Conservation (phyloP, 2,113 vertebrate species). For the Oryzias melastigma region DNA sequence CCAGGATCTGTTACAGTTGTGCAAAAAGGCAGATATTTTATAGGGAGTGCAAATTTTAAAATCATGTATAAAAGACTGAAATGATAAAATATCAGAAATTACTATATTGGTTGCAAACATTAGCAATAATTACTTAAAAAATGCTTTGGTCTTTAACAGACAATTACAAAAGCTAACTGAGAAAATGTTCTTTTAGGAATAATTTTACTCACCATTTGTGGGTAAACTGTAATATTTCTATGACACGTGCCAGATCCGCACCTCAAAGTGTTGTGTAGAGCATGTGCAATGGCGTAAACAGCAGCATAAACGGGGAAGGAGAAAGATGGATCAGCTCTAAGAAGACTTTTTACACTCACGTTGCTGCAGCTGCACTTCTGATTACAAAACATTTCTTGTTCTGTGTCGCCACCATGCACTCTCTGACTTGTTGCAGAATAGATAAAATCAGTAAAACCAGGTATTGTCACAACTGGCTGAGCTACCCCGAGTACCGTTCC, state of each 20-base stretch:
- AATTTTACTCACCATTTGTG: slow-evolving; percentile 30
- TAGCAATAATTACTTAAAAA: too few species aligned
- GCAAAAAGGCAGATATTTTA: neutral
- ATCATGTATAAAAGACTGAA: too few species aligned
- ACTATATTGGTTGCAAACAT: too few species aligned
- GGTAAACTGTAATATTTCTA: slow-evolving; percentile 61
- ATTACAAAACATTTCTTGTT: slow-evolving; percentile 44
- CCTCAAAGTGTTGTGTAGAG: slow-evolving; percentile 77
- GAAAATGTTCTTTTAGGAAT: neutral
- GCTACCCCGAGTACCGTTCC: slow-evolving; percentile 79
- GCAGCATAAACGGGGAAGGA: slow-evolving; percentile 76
- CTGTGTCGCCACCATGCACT: neutral
- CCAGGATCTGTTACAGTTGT: slow-evolving; percentile 42
- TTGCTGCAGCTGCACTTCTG: slow-evolving; percentile 68
- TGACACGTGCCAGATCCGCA: slow-evolving; percentile 71
- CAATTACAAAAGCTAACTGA: too few species aligned
- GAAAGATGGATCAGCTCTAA: slow-evolving; percentile 27
- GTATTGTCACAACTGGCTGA: slow-evolving; percentile 43
- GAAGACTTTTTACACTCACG: neutral
- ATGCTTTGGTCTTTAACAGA: too few species aligned
- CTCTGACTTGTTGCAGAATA: slow-evolving; percentile 10
- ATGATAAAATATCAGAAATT: too few species aligned
- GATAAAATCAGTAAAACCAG: slow-evolving; percentile 70
- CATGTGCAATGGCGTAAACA: slow-evolving; percentile 76
- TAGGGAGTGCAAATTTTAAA: too few species aligned